Base-by-base conservation (phyloP, 2,888 invertebrate species). In the Opisthograptis luteolata region DNA sequence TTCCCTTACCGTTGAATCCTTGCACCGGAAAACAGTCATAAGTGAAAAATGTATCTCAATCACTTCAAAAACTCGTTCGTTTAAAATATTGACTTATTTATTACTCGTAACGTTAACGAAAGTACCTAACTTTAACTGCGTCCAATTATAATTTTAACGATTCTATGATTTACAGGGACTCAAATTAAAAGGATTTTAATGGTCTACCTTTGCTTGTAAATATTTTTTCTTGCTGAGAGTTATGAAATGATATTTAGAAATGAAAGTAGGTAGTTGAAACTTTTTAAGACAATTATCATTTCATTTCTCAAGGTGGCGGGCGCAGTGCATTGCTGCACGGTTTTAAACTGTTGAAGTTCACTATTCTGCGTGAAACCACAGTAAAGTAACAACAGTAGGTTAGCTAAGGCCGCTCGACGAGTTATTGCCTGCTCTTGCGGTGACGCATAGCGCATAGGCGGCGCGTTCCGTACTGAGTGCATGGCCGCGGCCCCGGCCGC, bases 101-200 rank as follows among this genome's bases (percentile, higher is more conserved):
- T 39, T 35, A 34, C 35, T 7, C 27, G 3, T 19, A 43, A 42
- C 36, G 42, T 56, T 46, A 52, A 52, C 9, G 17, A 28, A 22
- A 36, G 14, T 36, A 28, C 20, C 34, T 31, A 28, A 25, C 34
- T 31, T 42, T 50, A 31, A 54, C 14, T 43, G 28, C 37, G 20
- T 12, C 52, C 55, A 59, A 55, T 61, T 51, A 61, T 52, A 57
- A 49, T 48, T 59, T 60, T 58, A 57, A 57, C 39, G 56, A 45
- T 57, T 53, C 50, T 31, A 47, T 55, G 48, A 61, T 61, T 57
- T 57, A 61, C 54, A 25, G 30, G 37, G 45, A 22, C 28, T 19
- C 10, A 49, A 51, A 50, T 55, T 35, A 51, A 54, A 60, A 51
- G 58, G 54, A 54, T 45, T 60, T 58, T 55, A 52, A 55, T 51